Conservation (phyloP, 2,888 invertebrate species). For the Orchestes rusci region DNA sequence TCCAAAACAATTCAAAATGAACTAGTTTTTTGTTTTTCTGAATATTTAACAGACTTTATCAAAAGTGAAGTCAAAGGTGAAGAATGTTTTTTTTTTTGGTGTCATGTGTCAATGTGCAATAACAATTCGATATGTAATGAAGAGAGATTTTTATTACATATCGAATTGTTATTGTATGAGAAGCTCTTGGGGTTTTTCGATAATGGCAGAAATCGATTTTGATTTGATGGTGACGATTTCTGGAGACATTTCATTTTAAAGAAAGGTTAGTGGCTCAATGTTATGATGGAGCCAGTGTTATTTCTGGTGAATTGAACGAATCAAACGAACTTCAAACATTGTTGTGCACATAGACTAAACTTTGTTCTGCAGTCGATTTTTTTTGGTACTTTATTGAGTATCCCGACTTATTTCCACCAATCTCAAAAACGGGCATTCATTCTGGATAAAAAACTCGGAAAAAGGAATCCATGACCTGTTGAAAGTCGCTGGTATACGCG, state of each 20-base stretch:
- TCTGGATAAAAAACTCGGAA: slow-evolving; percentile 9
- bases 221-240: slow-evolving; percentile 12
- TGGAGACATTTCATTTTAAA: slow-evolving; percentile 19
- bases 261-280: slow-evolving; percentile 19
- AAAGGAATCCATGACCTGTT: not conserved
- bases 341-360: slow-evolving; percentile 8
- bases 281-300: too few relatives aligned
- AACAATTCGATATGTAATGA: slow-evolving; percentile 11
- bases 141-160: too few relatives aligned
- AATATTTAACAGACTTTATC: slow-evolving; percentile 10
- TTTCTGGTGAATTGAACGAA: slow-evolving; percentile 31
- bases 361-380: slow-evolving; percentile 5
- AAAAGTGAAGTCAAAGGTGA: too few relatives aligned
- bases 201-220: slow-evolving; percentile 23
- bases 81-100: too few relatives aligned
- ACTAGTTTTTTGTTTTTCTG: slow-evolving; percentile 8
- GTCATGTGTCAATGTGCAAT: slow-evolving; percentile 16
- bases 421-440: slow-evolving; percentile 18
- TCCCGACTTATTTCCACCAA: slow-evolving; percentile 6
- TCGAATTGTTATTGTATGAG: slow-evolving; percentile 15
- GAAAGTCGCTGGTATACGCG: slow-evolving; percentile 4
- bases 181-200: slow-evolving; percentile 27
- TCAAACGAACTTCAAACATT: slow-evolving; percentile 30
- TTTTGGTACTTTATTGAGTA: slow-evolving; percentile 1
- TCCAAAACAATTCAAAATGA: slow-evolving; percentile 19